Percentiles rank a stretch among this genome's conserved stretches.
phyloP scores from a whole-genome alignment of 92 coral and sea anemone species.

The Paramuricea clavata region DNA sequence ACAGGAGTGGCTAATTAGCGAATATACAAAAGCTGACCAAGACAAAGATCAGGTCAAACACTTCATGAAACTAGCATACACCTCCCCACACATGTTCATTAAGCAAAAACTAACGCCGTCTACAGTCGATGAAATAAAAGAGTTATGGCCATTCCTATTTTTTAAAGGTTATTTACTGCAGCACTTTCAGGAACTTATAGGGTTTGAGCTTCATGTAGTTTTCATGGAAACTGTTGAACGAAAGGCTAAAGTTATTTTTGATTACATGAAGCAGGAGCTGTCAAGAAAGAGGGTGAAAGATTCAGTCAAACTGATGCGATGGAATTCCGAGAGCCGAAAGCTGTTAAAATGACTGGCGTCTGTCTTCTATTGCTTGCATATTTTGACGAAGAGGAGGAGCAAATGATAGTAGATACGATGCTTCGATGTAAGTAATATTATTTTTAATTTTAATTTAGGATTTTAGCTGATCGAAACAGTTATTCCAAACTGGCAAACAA shows the following conservation, averaged over 20 bases:
- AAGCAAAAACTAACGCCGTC: constrained; percentile 7
- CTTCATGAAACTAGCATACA: constrained; percentile 1
- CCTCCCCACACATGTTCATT: constrained; percentile 2
- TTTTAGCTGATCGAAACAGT: too few relatives aligned
- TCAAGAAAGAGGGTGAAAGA: constrained; percentile 3
- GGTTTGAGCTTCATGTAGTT: not conserved
- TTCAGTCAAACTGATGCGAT: constrained; percentile 20
- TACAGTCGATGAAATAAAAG: constrained; percentile 21
- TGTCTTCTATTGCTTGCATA: constrained; percentile 20
- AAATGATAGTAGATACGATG: too few relatives aligned
- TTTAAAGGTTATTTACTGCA: constrained; percentile 3
- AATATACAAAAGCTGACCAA: constrained; percentile 17
- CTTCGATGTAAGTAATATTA: too few relatives aligned
- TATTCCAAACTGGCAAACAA: too few relatives aligned
- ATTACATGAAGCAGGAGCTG: constrained; percentile 36
- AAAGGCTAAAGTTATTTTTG: constrained; percentile 13
- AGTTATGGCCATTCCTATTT: constrained; percentile 23
- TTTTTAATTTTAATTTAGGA: too few relatives aligned
- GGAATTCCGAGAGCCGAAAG: constrained; percentile 17
- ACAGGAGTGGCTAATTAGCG: constrained; percentile 9
- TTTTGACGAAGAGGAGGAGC: constrained; percentile 26
- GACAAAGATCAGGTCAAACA: constrained; percentile 6
- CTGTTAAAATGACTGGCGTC: constrained; percentile 34
- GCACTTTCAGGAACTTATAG: constrained; percentile 26
- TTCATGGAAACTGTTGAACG: constrained; percentile 6